Conservation (phyloP, 1,140 invertebrate genomes). For the Microplitis demolitor region DNA sequence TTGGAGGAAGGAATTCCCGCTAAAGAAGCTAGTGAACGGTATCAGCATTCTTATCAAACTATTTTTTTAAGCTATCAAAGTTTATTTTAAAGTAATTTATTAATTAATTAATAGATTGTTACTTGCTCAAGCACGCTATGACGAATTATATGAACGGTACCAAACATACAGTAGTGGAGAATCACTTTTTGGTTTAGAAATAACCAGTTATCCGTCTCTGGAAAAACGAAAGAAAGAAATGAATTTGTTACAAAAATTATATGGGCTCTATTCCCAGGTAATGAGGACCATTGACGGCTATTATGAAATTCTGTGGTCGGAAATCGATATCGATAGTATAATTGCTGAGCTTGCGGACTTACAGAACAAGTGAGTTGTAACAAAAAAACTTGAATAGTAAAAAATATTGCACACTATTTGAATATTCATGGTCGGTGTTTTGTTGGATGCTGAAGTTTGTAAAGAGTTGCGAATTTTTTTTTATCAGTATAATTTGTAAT, state of each 20-base stretch:
- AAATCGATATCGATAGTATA: conserved; percentile 93
- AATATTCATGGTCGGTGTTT: background rate
- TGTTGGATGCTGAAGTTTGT: too few species aligned
- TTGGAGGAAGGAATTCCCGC: conserved; percentile 82
- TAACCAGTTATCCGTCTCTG: conserved; percentile 89
- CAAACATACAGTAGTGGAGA: conserved; percentile 92
- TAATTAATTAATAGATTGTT: conserved; percentile 76
- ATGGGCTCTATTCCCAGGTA: conserved; percentile 95
- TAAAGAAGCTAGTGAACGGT: conserved; percentile 82
- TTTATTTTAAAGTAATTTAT: too few species aligned
- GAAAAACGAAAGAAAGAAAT: conserved; percentile 92
- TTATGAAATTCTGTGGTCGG: conserved; percentile 95
- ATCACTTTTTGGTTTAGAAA: conserved; percentile 88
- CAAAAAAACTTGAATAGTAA: too few species aligned
- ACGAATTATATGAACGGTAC: conserved; percentile 91
- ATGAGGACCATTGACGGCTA: conserved; percentile 95
- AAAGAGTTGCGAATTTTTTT: too few species aligned
- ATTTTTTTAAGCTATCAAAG: background rate
- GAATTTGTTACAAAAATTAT: conserved; percentile 92
- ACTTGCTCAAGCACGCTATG: conserved; percentile 93
- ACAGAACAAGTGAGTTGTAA: conserved; percentile 68
- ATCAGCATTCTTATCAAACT: background rate
- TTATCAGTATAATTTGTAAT: too few species aligned
- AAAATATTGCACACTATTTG: background rate
- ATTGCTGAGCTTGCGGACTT: conserved; percentile 97